These are phyloP conservation scores for Metellina segmentata DNA, from an alignment of 2,888 invertebrate genomes.

Conservation along the genomic window DNA sequence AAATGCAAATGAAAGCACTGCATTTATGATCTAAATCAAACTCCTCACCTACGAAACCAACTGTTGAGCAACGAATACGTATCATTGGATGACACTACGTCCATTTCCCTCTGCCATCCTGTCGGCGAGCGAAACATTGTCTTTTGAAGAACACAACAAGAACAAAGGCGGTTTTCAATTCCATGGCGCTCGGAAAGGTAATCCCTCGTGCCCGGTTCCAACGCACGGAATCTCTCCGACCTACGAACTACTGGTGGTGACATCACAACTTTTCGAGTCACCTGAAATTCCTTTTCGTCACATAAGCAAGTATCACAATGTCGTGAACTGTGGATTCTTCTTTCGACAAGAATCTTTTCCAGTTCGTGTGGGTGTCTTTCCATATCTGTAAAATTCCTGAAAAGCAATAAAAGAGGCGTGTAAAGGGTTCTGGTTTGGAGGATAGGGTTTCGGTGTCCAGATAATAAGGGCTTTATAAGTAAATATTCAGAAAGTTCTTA, in stretches of 20 bases:
- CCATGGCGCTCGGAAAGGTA: too few relatives aligned
- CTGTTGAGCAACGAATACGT: background rate
- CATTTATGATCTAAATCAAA: too few relatives aligned
- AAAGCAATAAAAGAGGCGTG: too few relatives aligned
- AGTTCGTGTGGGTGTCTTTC: conserved; percentile 13
- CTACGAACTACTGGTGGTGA: background rate
- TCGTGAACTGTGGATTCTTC: background rate
- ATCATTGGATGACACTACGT: background rate
- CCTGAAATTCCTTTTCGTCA: background rate
- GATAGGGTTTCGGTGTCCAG: too few relatives aligned
- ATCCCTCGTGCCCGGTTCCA: background rate
- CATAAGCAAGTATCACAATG: background rate
- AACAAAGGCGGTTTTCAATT: too few relatives aligned
- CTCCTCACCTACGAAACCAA: conserved; percentile 23
- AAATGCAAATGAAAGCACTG: too few relatives aligned
- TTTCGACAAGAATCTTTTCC: background rate
- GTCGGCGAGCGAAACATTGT: too few relatives aligned
- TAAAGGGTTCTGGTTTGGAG: too few relatives aligned
- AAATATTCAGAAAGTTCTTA: too few relatives aligned
- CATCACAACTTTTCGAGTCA: conserved; percentile 2
- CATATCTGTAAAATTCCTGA: background rate
- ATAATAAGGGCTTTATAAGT: too few relatives aligned
- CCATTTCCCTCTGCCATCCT: too few relatives aligned
- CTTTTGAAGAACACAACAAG: too few relatives aligned
- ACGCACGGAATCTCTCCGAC: background rate